Base-by-base conservation (phyloP, 2,888 invertebrate species). In the Osmoderma eremita region DNA sequence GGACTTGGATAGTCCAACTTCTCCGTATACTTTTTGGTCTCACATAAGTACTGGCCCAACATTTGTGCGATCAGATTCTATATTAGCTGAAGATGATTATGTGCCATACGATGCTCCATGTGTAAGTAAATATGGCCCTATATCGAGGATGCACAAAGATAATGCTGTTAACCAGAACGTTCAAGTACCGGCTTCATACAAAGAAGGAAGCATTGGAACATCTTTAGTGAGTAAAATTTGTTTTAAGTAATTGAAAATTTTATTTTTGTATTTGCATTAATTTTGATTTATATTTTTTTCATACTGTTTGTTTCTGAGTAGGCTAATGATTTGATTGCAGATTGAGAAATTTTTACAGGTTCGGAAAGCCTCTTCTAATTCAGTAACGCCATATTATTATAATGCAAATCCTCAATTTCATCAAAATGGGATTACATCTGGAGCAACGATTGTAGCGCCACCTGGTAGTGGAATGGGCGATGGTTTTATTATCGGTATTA, bases 41-140 rank as follows among this genome's bases (percentile, higher is more conserved):
- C 78, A 78, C 8, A 79, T 80, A 41, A 72, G 75, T 17, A 69
- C 73, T 8, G 76, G 75, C 10, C 81, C 82, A 1, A 80, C 81
- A 15, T 85, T 83, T 73, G 84, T 84, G 6, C 81, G 86, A 63
- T 84, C 86, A 17, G 87, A 87, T 76, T 84, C 86, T 0, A 84
- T 87, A 70, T 76, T 87, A 53, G 84, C 86, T 39, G 87, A 88
- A 70, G 89, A 89, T 74, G 88, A 88, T 74, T 88, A 89, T 75
- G 87, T 90, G 63, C 89, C 90, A 5, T 90, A 89, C 78, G 89
- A 89, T 75, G 84, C 87, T 36, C 87, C 89, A 1, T 83, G 87
- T 20, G 87, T 88, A 15, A 89, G 88, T 71, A 90, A 89, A 79
- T 90, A 87, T 77, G 90, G 90, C 2, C 90, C 91, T 0, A 91